A percentile compares a stretch with the other conserved stretches of the same genome.
phyloP scores from a whole-genome alignment of 2,113 vertebrate genomes.

The Talpa occidentalis region DNA sequence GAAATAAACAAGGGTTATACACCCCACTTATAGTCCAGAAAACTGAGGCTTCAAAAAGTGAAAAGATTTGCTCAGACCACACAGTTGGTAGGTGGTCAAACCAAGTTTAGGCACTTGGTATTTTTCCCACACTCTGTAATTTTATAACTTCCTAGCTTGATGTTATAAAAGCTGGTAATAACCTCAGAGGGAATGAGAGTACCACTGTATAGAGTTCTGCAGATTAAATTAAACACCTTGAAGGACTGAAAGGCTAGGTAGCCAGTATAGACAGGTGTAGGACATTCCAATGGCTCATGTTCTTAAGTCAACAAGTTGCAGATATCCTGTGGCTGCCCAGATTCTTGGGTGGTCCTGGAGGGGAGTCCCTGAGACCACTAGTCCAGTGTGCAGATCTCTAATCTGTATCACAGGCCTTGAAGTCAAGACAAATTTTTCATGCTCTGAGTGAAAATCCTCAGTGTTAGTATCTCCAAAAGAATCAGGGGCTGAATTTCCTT shows the following conservation, averaged over 20 bases:
- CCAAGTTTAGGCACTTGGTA: conserved; percentile 1
- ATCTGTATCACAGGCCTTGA: neutral
- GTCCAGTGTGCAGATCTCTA: neutral
- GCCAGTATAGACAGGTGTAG: conserved; percentile 75
- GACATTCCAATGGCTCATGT: conserved; percentile 70
- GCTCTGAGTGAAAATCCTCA: neutral
- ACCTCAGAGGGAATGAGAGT: conserved; percentile 62
- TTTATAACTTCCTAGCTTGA: conserved; percentile 72
- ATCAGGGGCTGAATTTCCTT: neutral
- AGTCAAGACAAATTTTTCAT: neutral
- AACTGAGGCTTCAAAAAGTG: conserved; percentile 37
- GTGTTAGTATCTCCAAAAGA: neutral
- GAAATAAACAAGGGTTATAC: neutral
- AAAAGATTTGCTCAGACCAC: conserved; percentile 59
- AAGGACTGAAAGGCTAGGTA: conserved; percentile 70
- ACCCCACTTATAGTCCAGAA: conserved; percentile 39
- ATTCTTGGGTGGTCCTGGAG: conserved; percentile 74
- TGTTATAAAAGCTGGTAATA: conserved; percentile 70
- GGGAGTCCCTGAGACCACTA: neutral
- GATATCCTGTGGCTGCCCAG: conserved; percentile 21
- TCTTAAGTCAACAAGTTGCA: conserved; percentile 79
- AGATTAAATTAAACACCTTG: conserved; percentile 82
- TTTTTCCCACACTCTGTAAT: conserved; percentile 59
- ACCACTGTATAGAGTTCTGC: conserved; percentile 61
- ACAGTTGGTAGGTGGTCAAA: conserved; percentile 65